Evolutionary conservation across 2,113 vertebrate genomes (phyloP).

Genomic region (Athene cunicularia): DNA sequence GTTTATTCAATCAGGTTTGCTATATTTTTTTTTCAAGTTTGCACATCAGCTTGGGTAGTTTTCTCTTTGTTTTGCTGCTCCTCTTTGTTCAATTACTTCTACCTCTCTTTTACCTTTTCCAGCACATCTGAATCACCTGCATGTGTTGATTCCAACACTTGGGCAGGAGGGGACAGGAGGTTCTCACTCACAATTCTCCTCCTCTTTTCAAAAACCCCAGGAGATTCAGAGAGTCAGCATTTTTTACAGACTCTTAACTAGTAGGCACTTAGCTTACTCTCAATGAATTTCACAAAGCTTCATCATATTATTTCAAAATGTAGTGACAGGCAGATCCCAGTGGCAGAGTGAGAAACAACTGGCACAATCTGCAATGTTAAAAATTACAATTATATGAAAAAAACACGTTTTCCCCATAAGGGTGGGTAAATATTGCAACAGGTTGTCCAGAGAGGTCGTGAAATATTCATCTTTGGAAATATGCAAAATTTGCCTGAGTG

Average conservation of each 20-base stretch:
- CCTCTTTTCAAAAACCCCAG: background rate
- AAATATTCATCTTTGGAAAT: background rate
- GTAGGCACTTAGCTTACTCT: background rate
- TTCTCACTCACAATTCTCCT: background rate
- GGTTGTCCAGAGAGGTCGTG: background rate
- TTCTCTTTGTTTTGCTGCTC: background rate
- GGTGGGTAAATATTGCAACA: background rate
- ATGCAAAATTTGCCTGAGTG: background rate
- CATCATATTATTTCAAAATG: background rate
- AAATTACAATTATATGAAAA: background rate
- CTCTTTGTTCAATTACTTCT: background rate
- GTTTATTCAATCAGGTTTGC: background rate
- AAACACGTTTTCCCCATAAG: background rate
- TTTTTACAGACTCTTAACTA: background rate
- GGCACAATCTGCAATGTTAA: background rate
- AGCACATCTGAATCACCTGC: background rate
- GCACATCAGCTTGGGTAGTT: background rate
- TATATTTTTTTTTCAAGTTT: background rate
- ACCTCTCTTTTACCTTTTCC: background rate
- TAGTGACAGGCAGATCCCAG: background rate
- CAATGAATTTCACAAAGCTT: background rate
- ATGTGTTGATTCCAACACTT: fast-evolving
- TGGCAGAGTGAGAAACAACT: background rate
- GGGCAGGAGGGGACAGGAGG: background rate
- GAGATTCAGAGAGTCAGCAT: background rate